Evolutionary conservation across 2,113 vertebrate species (phyloP).

Genomic region (Campylorhamphus procurvoides): DNA sequence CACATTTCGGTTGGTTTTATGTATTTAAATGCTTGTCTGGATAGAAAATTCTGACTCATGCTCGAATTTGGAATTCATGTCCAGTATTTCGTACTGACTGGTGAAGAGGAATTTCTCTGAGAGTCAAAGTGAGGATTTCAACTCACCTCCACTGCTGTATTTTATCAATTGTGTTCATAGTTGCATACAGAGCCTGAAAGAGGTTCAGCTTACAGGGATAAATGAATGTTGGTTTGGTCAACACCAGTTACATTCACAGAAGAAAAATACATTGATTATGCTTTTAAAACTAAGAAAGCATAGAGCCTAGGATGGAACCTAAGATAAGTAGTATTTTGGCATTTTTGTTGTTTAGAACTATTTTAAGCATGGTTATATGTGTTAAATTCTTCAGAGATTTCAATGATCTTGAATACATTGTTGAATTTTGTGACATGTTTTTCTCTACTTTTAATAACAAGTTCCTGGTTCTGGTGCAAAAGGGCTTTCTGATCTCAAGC

Average conservation of each 20-base stretch:
- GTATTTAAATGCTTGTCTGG: background rate
- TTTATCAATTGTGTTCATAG: background rate
- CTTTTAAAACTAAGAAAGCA: background rate
- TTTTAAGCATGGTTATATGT: background rate
- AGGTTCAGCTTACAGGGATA: background rate
- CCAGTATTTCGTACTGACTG: background rate
- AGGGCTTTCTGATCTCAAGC: background rate
- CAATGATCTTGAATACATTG: background rate
- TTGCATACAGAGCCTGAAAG: background rate
- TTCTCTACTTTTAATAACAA: background rate
- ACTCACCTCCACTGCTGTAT: background rate
- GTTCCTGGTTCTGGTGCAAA: background rate
- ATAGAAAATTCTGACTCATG: background rate
- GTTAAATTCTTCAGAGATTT: background rate
- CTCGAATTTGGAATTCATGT: background rate
- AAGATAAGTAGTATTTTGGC: background rate
- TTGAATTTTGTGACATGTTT: background rate
- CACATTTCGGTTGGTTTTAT: constrained; percentile 83
- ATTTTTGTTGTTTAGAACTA: background rate
- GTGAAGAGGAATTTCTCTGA: background rate
- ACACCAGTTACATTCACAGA: background rate
- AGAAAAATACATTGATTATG: background rate
- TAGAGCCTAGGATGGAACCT: background rate
- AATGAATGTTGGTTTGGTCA: background rate
- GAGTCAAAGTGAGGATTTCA: background rate